A percentile compares a stretch with the other conserved stretches of the same genome.
These are phyloP conservation scores for Sitophilus oryzae DNA, from an alignment of 1,140 invertebrate genomes.

Conservation along the genomic window DNA sequence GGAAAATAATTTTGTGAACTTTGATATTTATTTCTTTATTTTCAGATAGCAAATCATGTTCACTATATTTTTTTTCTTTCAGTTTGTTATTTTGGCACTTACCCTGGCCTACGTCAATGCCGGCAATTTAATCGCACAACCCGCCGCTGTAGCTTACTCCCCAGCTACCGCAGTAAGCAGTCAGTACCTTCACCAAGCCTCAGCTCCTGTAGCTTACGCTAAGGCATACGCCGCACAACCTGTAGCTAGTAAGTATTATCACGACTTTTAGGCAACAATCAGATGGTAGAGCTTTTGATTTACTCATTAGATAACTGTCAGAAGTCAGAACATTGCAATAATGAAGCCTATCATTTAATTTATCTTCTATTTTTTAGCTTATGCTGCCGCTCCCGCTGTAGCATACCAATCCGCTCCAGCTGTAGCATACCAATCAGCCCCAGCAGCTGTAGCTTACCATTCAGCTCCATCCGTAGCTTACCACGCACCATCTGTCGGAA, in stretches of 20 bases:
- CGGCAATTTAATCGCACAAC: conserved; percentile 38
- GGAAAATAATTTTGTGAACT: conserved; percentile 1
- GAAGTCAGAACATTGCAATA: too few relatives aligned
- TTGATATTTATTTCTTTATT: not conserved
- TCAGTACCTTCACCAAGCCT: conserved; percentile 25
- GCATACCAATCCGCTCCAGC: conserved; percentile 26
- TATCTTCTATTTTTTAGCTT: conserved; percentile 7
- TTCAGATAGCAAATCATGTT: not conserved
- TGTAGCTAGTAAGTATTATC: conserved; percentile 9
- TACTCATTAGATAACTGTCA: too few relatives aligned
- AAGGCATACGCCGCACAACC: conserved; percentile 13
- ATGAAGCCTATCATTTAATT: too few relatives aligned
- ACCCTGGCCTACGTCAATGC: conserved; percentile 48
- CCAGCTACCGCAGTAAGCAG: conserved; percentile 30
- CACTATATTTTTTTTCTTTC: conserved; percentile 15
- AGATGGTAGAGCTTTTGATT: too few relatives aligned
- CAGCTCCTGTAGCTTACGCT: conserved; percentile 24
- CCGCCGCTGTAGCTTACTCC: conserved; percentile 33
- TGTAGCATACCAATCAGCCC: conserved; percentile 37
- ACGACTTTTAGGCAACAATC: too few relatives aligned
- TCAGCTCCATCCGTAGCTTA: conserved; percentile 42
- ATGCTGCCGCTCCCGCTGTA: conserved; percentile 34
- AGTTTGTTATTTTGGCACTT: conserved; percentile 33
- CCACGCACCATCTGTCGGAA: conserved; percentile 47
- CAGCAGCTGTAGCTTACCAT: too few relatives aligned